Evolutionary conservation across 2,888 invertebrate genomes (phyloP).

Genomic region (Catocala fraxini): DNA sequence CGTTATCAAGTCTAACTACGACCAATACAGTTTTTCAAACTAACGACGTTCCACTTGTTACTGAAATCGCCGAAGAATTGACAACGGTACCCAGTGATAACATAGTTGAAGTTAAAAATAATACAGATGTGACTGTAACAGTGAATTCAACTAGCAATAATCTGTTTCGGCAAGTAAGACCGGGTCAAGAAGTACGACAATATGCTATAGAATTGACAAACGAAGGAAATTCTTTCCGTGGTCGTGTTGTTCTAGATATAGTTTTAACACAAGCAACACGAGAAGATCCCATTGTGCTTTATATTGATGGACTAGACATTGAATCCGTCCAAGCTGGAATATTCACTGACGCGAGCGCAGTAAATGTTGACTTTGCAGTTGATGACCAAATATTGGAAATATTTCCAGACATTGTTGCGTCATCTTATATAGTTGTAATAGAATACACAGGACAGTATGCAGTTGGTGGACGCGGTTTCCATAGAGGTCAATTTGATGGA

Average conservation of each 20-base stretch:
- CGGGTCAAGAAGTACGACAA: slow-evolving; percentile 57
- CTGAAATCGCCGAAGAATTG: slow-evolving; percentile 21
- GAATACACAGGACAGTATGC: slow-evolving; percentile 62
- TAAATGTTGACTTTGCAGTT: slow-evolving; percentile 36
- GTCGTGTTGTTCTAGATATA: slow-evolving; percentile 61
- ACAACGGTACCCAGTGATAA: slow-evolving; percentile 17
- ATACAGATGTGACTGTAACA: slow-evolving; percentile 30
- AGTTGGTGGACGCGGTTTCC: slow-evolving; percentile 58
- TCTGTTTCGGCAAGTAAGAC: slow-evolving; percentile 54
- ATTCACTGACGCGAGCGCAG: slow-evolving; percentile 52
- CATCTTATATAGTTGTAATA: slow-evolving; percentile 59
- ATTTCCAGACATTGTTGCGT: slow-evolving; percentile 40
- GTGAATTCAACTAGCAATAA: slow-evolving; percentile 37
- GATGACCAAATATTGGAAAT: slow-evolving; percentile 59
- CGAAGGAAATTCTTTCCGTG: slow-evolving; percentile 57
- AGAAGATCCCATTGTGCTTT: slow-evolving; percentile 56
- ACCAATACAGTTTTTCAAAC: slow-evolving; percentile 42
- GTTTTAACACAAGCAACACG: slow-evolving; percentile 49
- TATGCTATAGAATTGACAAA: slow-evolving; percentile 63
- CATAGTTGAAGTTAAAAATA: slow-evolving; percentile 18
- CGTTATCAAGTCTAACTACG: slow-evolving; percentile 26
- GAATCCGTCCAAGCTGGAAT: slow-evolving; percentile 58
- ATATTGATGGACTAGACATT: slow-evolving; percentile 56
- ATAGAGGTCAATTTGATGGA: slow-evolving; percentile 50
- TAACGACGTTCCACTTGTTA: slow-evolving; percentile 29